phyloP scores from a whole-genome alignment of 1,140 invertebrate genomes.

The Spodoptera frugiperda region DNA sequence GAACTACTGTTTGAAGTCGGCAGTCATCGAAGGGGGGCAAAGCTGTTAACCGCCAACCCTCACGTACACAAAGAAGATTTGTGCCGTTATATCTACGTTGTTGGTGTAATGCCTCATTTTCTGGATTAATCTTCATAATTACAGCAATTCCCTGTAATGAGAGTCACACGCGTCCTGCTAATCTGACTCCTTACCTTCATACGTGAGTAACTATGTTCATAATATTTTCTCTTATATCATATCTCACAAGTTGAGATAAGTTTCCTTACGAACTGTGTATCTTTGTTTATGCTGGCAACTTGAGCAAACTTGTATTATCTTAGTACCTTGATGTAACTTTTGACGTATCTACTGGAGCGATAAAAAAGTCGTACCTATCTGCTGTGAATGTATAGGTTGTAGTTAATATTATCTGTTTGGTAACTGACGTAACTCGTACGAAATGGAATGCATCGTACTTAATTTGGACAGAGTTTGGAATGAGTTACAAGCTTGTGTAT shows the following conservation, averaged over 20 bases:
- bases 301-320: conserved; percentile 35
- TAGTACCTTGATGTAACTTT: conserved; percentile 25
- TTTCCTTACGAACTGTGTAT: conserved; percentile 26
- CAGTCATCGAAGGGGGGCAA: conserved; percentile 12
- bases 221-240: conserved; percentile 43
- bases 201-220: conserved; percentile 42
- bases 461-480: conserved; percentile 5
- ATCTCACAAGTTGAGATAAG: conserved; percentile 35
- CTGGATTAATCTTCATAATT: conserved; percentile 55
- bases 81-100: conserved; percentile 45
- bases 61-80: conserved; percentile 50
- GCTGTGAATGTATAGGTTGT: not conserved
- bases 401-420: conserved; percentile 11
- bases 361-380: conserved; percentile 32
- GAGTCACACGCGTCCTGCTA: conserved; percentile 46
- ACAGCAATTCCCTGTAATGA: conserved; percentile 50
- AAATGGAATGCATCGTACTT: conserved; percentile 8
- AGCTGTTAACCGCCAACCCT: conserved; percentile 42
- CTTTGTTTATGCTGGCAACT: conserved; percentile 38
- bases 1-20: conserved; percentile 36
- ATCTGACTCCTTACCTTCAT: conserved; percentile 47
- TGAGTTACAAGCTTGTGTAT: conserved; percentile 22
- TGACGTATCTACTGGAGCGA: conserved; percentile 32
- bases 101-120: conserved; percentile 51
- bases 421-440: not conserved